Evolutionary conservation across 2,888 invertebrate genomes (phyloP).

Genomic region (Caenorhabditis auriculariae): DNA sequence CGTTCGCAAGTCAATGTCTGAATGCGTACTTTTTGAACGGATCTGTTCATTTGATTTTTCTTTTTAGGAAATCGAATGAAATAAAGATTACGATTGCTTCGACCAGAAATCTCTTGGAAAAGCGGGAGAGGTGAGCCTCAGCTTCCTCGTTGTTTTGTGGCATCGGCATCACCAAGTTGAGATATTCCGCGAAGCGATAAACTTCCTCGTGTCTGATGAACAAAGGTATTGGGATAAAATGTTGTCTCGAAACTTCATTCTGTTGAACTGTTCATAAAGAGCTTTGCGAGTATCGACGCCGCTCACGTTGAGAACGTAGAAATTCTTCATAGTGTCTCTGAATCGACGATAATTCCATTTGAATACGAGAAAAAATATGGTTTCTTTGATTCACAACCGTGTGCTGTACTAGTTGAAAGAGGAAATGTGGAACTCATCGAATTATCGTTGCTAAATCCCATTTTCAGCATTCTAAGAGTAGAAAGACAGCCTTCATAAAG

Average conservation of each 20-base stretch:
- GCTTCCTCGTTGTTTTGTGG: slow-evolving; percentile 1
- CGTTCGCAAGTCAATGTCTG: slow-evolving; percentile 51
- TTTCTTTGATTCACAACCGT: not conserved
- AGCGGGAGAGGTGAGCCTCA: slow-evolving; percentile 5
- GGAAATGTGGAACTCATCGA: too few relatives aligned
- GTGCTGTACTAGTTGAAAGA: too few relatives aligned
- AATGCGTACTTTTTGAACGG: not conserved
- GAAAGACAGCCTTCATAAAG: too few relatives aligned
- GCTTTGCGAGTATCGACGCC: slow-evolving; percentile 87
- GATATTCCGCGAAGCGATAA: slow-evolving; percentile 80
- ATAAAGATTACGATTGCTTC: slow-evolving; percentile 78
- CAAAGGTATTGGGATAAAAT: not conserved
- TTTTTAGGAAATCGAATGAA: too few relatives aligned
- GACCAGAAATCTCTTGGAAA: slow-evolving; percentile 78
- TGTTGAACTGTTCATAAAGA: slow-evolving; percentile 78
- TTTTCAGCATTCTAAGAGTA: too few relatives aligned
- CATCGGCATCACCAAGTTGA: slow-evolving; percentile 80
- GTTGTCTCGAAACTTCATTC: slow-evolving; percentile 30
- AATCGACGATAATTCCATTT: slow-evolving; percentile 8
- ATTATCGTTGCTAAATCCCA: too few relatives aligned
- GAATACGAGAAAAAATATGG: not conserved
- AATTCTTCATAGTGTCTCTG: slow-evolving; percentile 72
- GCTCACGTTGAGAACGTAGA: slow-evolving; percentile 89
- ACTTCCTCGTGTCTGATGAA: slow-evolving; percentile 75
- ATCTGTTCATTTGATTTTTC: slow-evolving; percentile 1